These are phyloP conservation scores for Nemurella pictetii DNA, from an alignment of 2,888 invertebrate genomes.

Conservation along the genomic window DNA sequence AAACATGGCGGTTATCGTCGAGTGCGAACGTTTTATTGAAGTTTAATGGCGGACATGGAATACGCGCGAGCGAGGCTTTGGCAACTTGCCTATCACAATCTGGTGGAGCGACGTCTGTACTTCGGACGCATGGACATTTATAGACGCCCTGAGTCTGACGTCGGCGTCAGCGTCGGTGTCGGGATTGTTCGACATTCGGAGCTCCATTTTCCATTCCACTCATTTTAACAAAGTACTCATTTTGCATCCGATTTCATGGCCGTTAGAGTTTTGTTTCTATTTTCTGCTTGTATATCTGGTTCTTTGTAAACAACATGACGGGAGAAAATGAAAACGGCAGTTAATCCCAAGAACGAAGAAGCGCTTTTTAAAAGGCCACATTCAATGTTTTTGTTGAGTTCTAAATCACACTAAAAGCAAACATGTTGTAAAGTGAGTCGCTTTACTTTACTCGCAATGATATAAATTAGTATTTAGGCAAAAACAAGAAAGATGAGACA, in stretches of 20 bases:
- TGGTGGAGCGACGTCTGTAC: background rate
- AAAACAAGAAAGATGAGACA: background rate
- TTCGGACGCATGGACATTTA: background rate
- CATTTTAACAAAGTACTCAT: background rate
- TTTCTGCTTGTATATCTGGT: background rate
- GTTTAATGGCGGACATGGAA: background rate
- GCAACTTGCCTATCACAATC: slow-evolving; percentile 23
- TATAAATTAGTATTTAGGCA: background rate
- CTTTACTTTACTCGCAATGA: too few relatives aligned
- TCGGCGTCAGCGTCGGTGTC: background rate
- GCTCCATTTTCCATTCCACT: background rate
- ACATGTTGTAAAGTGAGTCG: too few relatives aligned
- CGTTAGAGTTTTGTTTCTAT: background rate
- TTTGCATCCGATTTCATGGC: background rate
- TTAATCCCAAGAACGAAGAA: background rate
- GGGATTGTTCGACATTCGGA: background rate
- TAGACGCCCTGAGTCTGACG: background rate
- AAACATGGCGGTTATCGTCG: background rate
- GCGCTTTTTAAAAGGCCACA: background rate
- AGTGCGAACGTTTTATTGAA: background rate
- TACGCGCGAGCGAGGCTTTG: background rate
- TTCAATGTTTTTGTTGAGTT: background rate
- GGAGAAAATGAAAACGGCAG: background rate
- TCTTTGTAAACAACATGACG: background rate
- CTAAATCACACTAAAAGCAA: background rate